Conservation (phyloP, 2,888 invertebrate genomes). For the Icerya purchasi region DNA sequence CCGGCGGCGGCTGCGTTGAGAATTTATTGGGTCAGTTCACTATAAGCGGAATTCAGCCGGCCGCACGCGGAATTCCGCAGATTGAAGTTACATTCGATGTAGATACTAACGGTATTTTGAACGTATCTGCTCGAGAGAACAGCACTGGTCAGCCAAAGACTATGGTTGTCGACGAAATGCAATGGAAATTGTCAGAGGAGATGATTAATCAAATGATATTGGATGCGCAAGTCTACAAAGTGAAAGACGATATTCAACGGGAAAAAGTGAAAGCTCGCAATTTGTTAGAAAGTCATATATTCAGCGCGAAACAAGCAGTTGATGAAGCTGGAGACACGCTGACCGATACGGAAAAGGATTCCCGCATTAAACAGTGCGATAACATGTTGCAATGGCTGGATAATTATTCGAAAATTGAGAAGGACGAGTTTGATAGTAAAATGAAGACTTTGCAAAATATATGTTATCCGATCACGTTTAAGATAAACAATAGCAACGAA, state of each 20-base stretch:
- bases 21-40: conserved; percentile 91
- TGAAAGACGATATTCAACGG: conserved; percentile 51
- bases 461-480: neutral
- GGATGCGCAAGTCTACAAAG: conserved; percentile 77
- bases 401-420: neutral
- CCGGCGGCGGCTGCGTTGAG: conserved; percentile 89
- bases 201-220: conserved; percentile 83
- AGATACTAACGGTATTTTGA: conserved; percentile 76
- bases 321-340: neutral
- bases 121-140: conserved; percentile 81
- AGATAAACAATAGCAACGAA: neutral
- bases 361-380: neutral
- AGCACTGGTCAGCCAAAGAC: conserved; percentile 78
- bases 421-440: neutral
- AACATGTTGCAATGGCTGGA: neutral
- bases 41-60: conserved; percentile 84
- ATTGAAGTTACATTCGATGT: conserved; percentile 24
- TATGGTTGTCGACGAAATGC: conserved; percentile 79
- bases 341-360: neutral
- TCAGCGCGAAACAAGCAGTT: neutral
- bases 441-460: neutral
- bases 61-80: conserved; percentile 56
- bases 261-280: neutral
- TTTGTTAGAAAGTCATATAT: neutral
- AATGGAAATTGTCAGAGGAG: conserved; percentile 74